Evolutionary conservation across 2,113 vertebrate genomes (phyloP), one percentile per base, ranked within the genome.

Genomic region (Ranitomeya imitator): DNA sequence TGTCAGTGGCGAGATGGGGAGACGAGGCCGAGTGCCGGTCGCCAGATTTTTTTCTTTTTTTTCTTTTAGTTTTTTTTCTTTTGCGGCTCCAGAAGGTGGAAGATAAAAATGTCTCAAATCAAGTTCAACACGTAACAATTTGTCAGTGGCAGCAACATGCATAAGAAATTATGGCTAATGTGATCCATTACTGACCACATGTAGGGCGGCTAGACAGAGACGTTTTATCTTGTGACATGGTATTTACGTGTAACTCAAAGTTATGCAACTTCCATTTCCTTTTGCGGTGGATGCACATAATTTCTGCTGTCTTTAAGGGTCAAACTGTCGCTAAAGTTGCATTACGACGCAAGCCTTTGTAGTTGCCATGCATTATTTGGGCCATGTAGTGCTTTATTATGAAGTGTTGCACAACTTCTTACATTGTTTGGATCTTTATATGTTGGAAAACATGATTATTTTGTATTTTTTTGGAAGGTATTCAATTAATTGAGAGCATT

Each of bases 1-100:
- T 95, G 95, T 95, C 91, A 88, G 93, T 91, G 94, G 94, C 93
- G 94, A 94, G 94, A 95, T 94, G 93, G 93, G 94, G 93, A 92
- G 85, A 91, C 12, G 31, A 69, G 80, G 60, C 37, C 8, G 52
- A 61, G 52, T 52, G 57, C 54, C 57, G 10, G 54, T 16, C 57
- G 60, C 87, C 57, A 65, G 87, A 61, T 83, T 31, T 77, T 61
- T 51, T 71, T 31, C 1, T 77, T 83, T 31, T 77, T 61, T 51
- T 71, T 31, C 1, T 77, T n/a, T 23, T 6, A 45, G 37, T 87
- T 69, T 23, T 78, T 57, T 78, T 11, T 13, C 26, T 51, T 57
- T 18, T 55, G 14, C 37, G 26, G 21, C 23, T 31, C 45, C 26
- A 71, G 61, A 23, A 81, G 65, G 63, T 5, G 23, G 6, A 45